Base-by-base conservation (phyloP, 2,888 invertebrate species). In the Tinea trinotella region DNA sequence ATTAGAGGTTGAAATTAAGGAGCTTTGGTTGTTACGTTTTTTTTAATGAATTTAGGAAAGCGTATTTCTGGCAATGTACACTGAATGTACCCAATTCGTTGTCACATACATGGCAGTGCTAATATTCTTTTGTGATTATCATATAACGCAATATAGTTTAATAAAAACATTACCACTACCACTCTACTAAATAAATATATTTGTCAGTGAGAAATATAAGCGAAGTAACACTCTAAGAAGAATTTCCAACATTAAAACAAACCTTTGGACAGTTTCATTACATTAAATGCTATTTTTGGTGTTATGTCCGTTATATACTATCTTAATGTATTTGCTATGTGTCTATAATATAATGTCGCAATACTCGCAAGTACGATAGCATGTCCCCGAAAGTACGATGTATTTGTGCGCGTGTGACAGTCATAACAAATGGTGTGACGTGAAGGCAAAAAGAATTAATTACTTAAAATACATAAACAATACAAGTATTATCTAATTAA, bases 211-310 rank as follows among this genome's bases (percentile, higher is more conserved):
- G 9, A 22, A 50, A 50, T 50, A 48, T 50, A 50, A 24, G 24
- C 13, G 20, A 50, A 50, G 1, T 50, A 50, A 50, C 50, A 50
- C 19, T 19, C 50, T 50, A 24, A 22, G 24, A 50, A 24, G 50
- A 50, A 24, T 50, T 50, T 50, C 50, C 50, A 50, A 50, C 50
- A 50, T 50, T 24, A 50, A n/a, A n/a, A 18, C 22, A 24, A 24
- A 24, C 2, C 12, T 24, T 24, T 50, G 50, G 50, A 50, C 50
- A 50, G 24, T 50, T 50, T 50, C 7, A 50, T 22, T 50, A 24
- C 9, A 24, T 24, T 24, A 50, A 50, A 50, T 22, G 50, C 50
- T 50, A 24, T 50, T 50, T n/a, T 50, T 50, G 50, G 50, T 50
- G 50, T 50, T 50, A 13, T 50, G 15, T 24, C 24, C 24, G 22